Base-by-base conservation (phyloP, 1,140 invertebrate genomes). In the Cotesia glomerata region DNA sequence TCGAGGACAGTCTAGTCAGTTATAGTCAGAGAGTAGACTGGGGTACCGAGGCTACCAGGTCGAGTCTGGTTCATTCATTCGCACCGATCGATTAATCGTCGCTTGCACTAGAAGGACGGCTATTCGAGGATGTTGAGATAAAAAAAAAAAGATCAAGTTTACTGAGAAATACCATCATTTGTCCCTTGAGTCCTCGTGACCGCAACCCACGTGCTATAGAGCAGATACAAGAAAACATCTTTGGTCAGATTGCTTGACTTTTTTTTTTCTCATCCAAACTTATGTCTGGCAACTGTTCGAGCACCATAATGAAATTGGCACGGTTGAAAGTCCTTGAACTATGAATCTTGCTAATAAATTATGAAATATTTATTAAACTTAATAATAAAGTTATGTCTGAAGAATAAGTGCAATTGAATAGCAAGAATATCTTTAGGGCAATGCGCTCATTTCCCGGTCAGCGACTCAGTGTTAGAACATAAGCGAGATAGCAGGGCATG, bases 61-160 rank as follows among this genome's bases (percentile, higher is more conserved):
- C 69, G 62, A 59, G 68, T 71, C 69, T 71, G 69, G 69, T 71
- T 71, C 69, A 71, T 71, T 71, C 69, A 71, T 71, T 49, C 59
- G 39, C 61, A 64, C 62, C 9, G 62, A 49, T 36, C 62, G 39
- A 64, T 64, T 64, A 64, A 64, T 64, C 62, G 62, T 64, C 36
- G 62, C 34, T 35, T 62, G 26, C 14, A 64, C 45, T 61, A 34
- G 13, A 26, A 64, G 45, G 26, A 62, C 51, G 58, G 49, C 35
- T 39, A 35, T 71, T 71, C 61, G 45, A 36, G 32, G 61, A 71
- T 64, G 59, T 34, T 64, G 9, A 7, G 39, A 11, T 11, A 45
- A 45, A 45, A 45, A 11, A 45, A 45, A 45, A 26, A 45, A 54
- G 56, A 64, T 14, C 16, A 64, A 35, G 59, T 54, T 54, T 54